These are phyloP conservation scores for Clitarchus hookeri DNA, from an alignment of 2,888 invertebrate species.

Conservation along the genomic window DNA sequence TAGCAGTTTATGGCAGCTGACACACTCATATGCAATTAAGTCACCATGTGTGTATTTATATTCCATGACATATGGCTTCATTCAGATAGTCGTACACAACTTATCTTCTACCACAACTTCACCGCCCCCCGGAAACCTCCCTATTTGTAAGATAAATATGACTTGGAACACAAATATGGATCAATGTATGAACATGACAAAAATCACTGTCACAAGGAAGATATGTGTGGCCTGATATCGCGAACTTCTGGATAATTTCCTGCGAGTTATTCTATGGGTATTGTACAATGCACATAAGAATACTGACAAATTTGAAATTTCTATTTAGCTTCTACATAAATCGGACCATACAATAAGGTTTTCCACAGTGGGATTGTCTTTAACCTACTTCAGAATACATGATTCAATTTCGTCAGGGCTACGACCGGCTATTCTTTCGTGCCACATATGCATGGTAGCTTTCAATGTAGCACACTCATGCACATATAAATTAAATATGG, in stretches of 20 bases:
- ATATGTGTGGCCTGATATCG: not conserved
- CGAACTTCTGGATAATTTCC: not conserved
- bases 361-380: not conserved
- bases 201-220: not conserved
- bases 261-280: not conserved
- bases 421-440: not conserved
- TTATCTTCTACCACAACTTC: not conserved
- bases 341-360: constrained; percentile 1
- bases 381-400: not conserved
- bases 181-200: not conserved
- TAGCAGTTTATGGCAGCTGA: not conserved
- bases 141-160: no score
- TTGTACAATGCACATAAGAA: not conserved
- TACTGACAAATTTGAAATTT: not conserved
- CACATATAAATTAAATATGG: not conserved
- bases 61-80: not conserved
- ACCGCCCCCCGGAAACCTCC: no score
- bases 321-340: not conserved
- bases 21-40: not conserved
- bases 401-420: not conserved
- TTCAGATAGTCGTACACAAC: not conserved
- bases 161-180: not conserved
- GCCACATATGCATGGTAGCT: constrained; percentile 15
- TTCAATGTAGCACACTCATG: constrained; percentile 15
- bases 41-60: not conserved